phyloP scores from a whole-genome alignment of 1,140 invertebrate genomes.

The Diachasma alloeum region DNA sequence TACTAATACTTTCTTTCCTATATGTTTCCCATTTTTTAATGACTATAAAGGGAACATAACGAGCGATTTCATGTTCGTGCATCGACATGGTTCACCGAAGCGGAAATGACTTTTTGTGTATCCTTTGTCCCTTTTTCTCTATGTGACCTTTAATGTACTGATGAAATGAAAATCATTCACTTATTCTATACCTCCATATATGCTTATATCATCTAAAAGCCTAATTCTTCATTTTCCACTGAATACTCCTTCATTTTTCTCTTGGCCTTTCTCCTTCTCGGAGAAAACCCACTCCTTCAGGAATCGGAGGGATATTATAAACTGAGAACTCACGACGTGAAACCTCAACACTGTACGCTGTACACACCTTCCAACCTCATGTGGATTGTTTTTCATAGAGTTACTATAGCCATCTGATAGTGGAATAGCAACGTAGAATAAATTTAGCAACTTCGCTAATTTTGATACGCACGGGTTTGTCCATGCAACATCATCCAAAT shows the following conservation, averaged over 20 bases:
- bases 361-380: background rate
- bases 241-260: too few relatives aligned
- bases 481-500: too few relatives aligned
- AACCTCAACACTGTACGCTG: conserved; percentile 17
- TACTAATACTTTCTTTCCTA: too few relatives aligned
- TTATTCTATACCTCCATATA: background rate
- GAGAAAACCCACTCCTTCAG: too few relatives aligned
- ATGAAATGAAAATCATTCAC: background rate
- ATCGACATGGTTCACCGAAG: background rate
- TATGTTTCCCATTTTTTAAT: background rate
- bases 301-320: background rate
- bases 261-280: too few relatives aligned
- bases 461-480: too few relatives aligned
- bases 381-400: background rate
- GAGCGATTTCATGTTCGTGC: background rate
- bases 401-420: conserved; percentile 5
- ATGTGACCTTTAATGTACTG: conserved; percentile 8
- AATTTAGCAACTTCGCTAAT: background rate
- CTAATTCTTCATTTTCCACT: too few relatives aligned
- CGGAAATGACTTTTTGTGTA: background rate
- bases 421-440: background rate
- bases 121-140: conserved; percentile 16
- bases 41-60: background rate
- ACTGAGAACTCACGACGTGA: conserved; percentile 15
- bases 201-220: too few relatives aligned